phyloP scores from a whole-genome alignment of 2,888 invertebrate genomes.

The Ashinkailepas kermadecensis region DNA sequence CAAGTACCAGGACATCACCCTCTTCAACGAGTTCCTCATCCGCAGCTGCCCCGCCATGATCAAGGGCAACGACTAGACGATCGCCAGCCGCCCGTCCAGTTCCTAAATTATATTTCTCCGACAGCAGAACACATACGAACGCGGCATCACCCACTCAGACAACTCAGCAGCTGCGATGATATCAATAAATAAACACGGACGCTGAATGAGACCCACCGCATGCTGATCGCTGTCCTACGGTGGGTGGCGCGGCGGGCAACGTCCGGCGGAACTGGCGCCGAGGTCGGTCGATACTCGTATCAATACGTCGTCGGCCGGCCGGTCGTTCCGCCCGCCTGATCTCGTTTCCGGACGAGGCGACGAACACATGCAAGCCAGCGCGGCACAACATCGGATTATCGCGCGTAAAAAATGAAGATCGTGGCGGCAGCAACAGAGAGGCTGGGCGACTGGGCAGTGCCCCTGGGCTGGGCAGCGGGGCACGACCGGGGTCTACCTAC shows the following conservation, averaged over 20 bases:
- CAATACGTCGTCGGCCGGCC: no score
- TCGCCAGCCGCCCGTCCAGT: not conserved
- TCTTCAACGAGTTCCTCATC: conserved; percentile 20
- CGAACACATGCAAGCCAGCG: not conserved
- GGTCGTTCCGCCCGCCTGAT: no score
- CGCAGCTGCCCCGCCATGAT: conserved; percentile 14
- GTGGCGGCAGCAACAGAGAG: no score
- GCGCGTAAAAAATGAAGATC: no score
- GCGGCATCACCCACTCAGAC: not conserved
- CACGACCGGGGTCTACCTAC: not conserved
- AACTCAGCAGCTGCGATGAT: not conserved
- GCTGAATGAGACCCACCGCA: not conserved
- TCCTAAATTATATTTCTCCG: not conserved
- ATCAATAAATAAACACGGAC: conserved; percentile 17
- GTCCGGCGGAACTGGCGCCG: no score
- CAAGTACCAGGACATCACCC: conserved; percentile 22
- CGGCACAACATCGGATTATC: not conserved
- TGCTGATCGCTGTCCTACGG: not conserved
- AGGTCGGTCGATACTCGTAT: no score
- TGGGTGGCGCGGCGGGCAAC: no score
- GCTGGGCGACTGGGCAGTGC: not conserved
- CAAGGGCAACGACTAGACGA: not conserved
- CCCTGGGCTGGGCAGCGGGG: not conserved
- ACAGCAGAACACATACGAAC: not conserved
- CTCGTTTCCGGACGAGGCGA: no score